These are phyloP conservation scores for Calyptommatus sinebrachiatus DNA, from an alignment of 2,113 vertebrate species.

Conservation along the genomic window DNA sequence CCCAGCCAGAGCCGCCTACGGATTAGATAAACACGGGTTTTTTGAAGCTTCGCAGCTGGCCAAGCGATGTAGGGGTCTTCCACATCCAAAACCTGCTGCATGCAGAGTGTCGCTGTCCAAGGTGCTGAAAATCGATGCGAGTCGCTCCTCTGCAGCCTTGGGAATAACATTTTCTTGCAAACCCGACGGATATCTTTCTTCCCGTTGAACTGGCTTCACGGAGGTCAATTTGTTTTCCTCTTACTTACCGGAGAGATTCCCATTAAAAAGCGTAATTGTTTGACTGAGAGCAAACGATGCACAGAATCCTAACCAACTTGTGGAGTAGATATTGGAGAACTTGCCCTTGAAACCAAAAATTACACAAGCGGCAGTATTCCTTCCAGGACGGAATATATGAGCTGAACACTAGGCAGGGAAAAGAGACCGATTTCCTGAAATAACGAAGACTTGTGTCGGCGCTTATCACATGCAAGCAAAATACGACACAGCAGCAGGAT, in stretches of 20 bases:
- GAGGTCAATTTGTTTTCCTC: background rate
- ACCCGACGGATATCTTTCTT: background rate
- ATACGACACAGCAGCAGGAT: background rate
- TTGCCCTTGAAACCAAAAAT: too few species aligned
- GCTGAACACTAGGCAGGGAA: too few species aligned
- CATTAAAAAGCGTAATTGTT: background rate
- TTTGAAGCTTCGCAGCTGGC: background rate
- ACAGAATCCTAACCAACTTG: background rate
- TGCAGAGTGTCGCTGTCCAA: conserved; percentile 40
- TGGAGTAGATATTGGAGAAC: background rate
- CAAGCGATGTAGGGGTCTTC: fast-evolving
- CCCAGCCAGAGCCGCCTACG: too few species aligned
- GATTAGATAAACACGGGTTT: too few species aligned
- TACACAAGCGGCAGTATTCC: too few species aligned
- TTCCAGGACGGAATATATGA: too few species aligned
- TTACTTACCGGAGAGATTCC: too few species aligned
- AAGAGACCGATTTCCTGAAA: background rate
- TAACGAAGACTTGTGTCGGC: background rate
- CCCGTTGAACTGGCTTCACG: background rate
- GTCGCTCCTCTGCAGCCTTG: background rate
- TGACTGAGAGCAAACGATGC: too few species aligned
- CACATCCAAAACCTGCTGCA: background rate
- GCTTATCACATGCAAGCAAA: background rate
- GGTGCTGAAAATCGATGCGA: conserved; percentile 42
- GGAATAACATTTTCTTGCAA: background rate